A percentile compares a stretch with the other conserved stretches of the same genome.
Conservation (phyloP, 2,888 invertebrate genomes). For the Chironomus riparius region DNA sequence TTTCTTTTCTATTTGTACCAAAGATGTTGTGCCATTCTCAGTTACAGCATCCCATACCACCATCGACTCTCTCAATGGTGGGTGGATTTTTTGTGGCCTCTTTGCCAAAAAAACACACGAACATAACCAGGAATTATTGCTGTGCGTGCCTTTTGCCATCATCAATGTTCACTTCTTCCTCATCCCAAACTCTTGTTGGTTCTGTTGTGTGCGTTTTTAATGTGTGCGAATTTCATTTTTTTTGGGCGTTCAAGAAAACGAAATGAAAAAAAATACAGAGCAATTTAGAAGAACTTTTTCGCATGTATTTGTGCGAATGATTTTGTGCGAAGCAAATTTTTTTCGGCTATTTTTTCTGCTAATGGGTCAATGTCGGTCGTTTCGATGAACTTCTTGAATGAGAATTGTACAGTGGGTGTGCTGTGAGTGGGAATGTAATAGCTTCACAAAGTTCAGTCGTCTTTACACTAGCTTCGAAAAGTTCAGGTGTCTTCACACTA, state of each 20-base stretch:
- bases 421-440: not conserved
- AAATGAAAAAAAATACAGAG: not conserved
- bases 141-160: too few species aligned
- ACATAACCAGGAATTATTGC: too few species aligned
- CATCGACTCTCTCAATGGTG: not conserved
- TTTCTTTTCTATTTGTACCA: not conserved
- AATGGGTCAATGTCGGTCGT: conserved; percentile 27
- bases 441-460: not conserved
- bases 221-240: not conserved
- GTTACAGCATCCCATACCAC: not conserved
- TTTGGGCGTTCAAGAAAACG: not conserved
- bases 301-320: conserved; percentile 1
- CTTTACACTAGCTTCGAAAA: not conserved
- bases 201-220: too few species aligned
- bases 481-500: not conserved
- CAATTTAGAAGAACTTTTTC: not conserved
- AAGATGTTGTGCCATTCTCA: too few species aligned
- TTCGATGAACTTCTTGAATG: conserved; percentile 27
- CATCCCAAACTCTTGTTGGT: too few species aligned
- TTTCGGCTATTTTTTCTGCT: conserved; percentile 21
- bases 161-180: too few species aligned
- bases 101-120: not conserved
- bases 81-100: not conserved
- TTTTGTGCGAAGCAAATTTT: conserved; percentile 9
- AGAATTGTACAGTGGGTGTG: conserved; percentile 17